These are phyloP conservation scores for Chelmon rostratus DNA, from an alignment of 2,797 vertebrate genomes.

Conservation along the genomic window DNA sequence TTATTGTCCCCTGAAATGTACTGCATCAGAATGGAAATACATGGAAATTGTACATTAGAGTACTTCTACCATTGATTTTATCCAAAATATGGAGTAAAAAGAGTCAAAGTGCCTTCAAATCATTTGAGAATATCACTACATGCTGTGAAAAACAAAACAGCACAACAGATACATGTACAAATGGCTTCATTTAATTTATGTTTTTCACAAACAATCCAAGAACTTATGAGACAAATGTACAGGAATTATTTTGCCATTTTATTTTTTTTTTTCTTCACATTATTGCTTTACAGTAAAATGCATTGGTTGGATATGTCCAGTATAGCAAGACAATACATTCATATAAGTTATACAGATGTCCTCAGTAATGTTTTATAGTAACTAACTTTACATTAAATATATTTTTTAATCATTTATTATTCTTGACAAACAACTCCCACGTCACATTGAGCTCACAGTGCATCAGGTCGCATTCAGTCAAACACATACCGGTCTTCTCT, in stretches of 20 bases:
- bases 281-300: slow-evolving; percentile 92
- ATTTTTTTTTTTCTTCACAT: slow-evolving; percentile 85
- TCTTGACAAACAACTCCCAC: slow-evolving; percentile 92
- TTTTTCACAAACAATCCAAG: slow-evolving; percentile 75
- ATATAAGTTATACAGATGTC: slow-evolving; percentile 89
- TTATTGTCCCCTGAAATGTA: neutral
- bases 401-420: slow-evolving; percentile 81
- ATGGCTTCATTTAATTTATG: slow-evolving; percentile 74
- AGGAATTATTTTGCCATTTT: slow-evolving; percentile 82
- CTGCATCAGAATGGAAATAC: neutral
- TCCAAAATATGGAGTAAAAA: neutral
- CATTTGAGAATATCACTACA: neutral
- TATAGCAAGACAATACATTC: slow-evolving; percentile 92
- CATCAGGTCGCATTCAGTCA: slow-evolving; percentile 95
- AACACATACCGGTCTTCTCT: slow-evolving; percentile 67
- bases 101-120: neutral
- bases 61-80: neutral
- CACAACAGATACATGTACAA: slow-evolving; percentile 68
- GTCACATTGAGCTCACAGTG: slow-evolving; percentile 98
- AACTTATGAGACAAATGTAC: slow-evolving; percentile 79
- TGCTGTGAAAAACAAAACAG: slow-evolving; percentile 22
- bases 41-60: neutral
- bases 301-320: slow-evolving; percentile 88
- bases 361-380: slow-evolving; percentile 85
- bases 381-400: slow-evolving; percentile 90